Conservation (phyloP, 2,888 invertebrate genomes). For the Pimpla rufipes region DNA sequence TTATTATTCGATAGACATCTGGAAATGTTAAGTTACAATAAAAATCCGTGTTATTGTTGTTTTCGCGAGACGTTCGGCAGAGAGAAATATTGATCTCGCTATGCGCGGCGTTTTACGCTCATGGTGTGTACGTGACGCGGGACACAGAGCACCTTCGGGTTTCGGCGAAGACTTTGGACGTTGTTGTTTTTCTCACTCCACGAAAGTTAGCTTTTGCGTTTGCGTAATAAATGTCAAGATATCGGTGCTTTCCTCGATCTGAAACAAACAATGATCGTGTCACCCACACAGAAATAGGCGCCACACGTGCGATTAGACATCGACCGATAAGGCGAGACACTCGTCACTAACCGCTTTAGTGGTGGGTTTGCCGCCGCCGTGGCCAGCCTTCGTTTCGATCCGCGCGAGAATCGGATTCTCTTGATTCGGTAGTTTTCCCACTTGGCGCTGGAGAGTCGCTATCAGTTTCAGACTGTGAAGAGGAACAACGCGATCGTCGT, state of each 20-base stretch:
- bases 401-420: constrained; percentile 94
- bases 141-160: constrained; percentile 9
- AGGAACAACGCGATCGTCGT: constrained; percentile 99
- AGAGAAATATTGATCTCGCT: constrained; percentile 3
- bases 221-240: constrained; percentile 94
- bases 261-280: constrained; percentile 82
- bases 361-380: constrained; percentile 98
- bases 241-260: constrained; percentile 98
- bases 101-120: not conserved
- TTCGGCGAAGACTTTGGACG: constrained; percentile 18
- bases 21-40: constrained; percentile 28
- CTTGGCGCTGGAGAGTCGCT: constrained; percentile 94
- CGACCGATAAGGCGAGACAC: constrained; percentile 19
- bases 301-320: constrained; percentile 1
- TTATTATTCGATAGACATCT: constrained; percentile 21
- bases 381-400: constrained; percentile 98
- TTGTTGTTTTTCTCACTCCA: constrained; percentile 70
- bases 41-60: not conserved
- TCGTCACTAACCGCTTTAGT: constrained; percentile 91
- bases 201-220: constrained; percentile 89
- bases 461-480: constrained; percentile 98
- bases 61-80: constrained; percentile 2
- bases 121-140: constrained; percentile 35
- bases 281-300: not conserved
- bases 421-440: constrained; percentile 89